Percentiles rank a stretch among this genome's conserved stretches.
phyloP scores from a whole-genome alignment of 2,888 invertebrate species.

The Junonia oenone region DNA sequence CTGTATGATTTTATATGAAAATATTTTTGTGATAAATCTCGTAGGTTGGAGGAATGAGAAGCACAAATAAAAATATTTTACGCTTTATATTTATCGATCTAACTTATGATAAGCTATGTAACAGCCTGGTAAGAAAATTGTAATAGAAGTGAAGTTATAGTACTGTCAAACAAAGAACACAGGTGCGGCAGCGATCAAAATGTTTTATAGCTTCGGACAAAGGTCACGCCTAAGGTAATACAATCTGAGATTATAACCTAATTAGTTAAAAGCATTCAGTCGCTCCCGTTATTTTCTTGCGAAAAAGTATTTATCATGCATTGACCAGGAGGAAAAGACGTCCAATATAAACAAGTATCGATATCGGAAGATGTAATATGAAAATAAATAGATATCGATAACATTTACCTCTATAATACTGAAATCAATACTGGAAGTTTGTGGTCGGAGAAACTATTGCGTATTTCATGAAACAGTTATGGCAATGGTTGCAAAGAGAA shows the following conservation, averaged over 20 bases:
- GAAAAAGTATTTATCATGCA: slow-evolving; percentile 11
- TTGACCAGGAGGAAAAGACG: not conserved
- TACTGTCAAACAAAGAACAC: not conserved
- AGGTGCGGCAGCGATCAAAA: slow-evolving; percentile 23
- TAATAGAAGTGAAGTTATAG: not conserved
- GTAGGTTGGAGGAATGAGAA: not conserved
- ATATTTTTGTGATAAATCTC: not conserved
- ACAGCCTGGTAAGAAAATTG: not conserved
- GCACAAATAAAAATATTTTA: not conserved
- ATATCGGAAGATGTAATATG: not conserved
- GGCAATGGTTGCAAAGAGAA: not conserved
- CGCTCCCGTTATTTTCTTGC: slow-evolving; percentile 28
- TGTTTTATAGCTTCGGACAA: slow-evolving; percentile 21
- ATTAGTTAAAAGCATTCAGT: slow-evolving; percentile 29
- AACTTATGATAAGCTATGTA: not conserved
- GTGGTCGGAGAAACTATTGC: slow-evolving; percentile 5
- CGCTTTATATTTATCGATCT: not conserved
- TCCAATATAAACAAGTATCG: not conserved
- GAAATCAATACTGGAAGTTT: not conserved
- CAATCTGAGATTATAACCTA: slow-evolving; percentile 35
- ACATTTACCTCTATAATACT: not conserved
- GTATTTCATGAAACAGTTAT: slow-evolving; percentile 4
- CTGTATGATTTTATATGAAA: not conserved
- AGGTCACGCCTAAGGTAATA: slow-evolving; percentile 33
- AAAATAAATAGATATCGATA: not conserved